Evolutionary conservation across 1,140 invertebrate genomes (phyloP), one percentile per base, ranked within the genome.

Genomic region (Drosophila melanogaster): DNA sequence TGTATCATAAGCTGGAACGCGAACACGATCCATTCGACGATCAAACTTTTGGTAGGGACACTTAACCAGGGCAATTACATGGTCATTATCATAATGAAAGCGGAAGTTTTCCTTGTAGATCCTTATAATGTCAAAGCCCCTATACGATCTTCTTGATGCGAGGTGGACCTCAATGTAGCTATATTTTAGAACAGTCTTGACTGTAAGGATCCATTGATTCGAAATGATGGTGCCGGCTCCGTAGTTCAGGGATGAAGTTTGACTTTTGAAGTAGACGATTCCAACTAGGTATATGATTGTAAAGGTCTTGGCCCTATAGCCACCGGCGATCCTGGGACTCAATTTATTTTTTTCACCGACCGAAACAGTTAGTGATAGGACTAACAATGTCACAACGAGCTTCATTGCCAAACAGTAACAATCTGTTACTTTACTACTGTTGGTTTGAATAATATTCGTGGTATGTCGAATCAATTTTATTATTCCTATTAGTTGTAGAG

Each of bases 161-260:
- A 35, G 3, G 5, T 51, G 30, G 15, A 51, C 15, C 5, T 51
- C 49, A 19, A 51, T 15, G 8, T 19, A 51, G 3, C 14, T 2
- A 8, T 51, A 51, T 1, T 7, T 14, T 2, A 33, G 11, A 5
- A 51, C 10, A 12, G 5, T 0, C 11, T 12, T 33, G 12, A 51
- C 30, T 14, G 49, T 51, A 11, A 51, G 15, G 15, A 51, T 8
- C 49, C 49, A 51, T 51, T 51, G 30, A 5, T 15, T 49, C n/a
- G 49, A 51, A 7, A 51, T 51, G 5, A 51, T 6, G 12, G 49
- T 51, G 8, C 49, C 49, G 30, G 30, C 30, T 5, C 30, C 49
- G 3, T 15, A 19, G 4, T 35, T 7, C 15, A 51, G 4, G 1
- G 12, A 0, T 2, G 49, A 51, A 0, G 0, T 12, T 10, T 7